phyloP scores from a whole-genome alignment of 2,888 invertebrate genomes.

The Belgica antarctica region DNA sequence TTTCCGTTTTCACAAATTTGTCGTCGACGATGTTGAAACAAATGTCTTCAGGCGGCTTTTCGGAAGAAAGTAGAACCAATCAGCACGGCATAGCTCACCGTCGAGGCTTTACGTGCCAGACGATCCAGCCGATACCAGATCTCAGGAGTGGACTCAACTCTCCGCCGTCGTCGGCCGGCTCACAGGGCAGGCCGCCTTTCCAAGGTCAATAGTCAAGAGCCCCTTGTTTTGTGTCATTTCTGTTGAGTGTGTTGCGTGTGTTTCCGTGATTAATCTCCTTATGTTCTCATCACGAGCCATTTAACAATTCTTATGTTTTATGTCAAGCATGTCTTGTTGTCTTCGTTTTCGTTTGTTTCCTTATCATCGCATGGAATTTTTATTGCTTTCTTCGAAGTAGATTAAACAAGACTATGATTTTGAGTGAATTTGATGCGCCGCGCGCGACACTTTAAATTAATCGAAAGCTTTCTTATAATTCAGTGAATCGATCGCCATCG shows the following conservation, averaged over 20 bases:
- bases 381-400: not conserved
- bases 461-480: not conserved
- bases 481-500: constrained; percentile 48
- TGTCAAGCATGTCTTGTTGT: not conserved
- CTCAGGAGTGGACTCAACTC: constrained; percentile 63
- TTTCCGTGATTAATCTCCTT: not conserved
- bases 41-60: constrained; percentile 53
- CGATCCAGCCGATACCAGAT: constrained; percentile 82
- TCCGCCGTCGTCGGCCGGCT: constrained; percentile 49
- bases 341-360: not conserved
- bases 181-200: constrained; percentile 54
- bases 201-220: constrained; percentile 51
- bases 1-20: no score
- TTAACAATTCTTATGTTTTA: constrained; percentile 28
- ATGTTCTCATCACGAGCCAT: constrained; percentile 9
- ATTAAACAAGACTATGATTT: no score
- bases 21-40: no score
- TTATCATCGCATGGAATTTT: constrained; percentile 3
- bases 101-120: constrained; percentile 79
- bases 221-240: not conserved
- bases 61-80: constrained; percentile 64
- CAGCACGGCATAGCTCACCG: constrained; percentile 82
- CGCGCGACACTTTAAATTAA: not conserved
- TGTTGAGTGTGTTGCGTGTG: not conserved
- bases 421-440: no score